These are phyloP conservation scores for Idaea aversata DNA, from an alignment of 2,888 invertebrate genomes.

Conservation along the genomic window DNA sequence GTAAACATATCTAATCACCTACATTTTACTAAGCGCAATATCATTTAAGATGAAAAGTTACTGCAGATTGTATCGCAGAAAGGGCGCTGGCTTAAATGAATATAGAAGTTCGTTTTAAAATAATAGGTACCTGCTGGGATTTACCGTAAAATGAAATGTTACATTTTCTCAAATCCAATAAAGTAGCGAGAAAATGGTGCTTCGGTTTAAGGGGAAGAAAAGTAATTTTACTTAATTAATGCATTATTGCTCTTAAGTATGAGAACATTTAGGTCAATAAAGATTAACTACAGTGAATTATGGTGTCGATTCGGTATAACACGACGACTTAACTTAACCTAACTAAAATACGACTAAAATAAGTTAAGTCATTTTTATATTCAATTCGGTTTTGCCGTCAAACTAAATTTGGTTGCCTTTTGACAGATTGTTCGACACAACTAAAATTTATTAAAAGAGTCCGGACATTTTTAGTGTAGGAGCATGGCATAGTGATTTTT, in stretches of 20 bases:
- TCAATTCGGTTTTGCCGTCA: no score
- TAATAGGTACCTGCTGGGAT: slow-evolving; percentile 12
- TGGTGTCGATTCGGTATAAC: no score
- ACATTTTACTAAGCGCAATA: slow-evolving; percentile 1
- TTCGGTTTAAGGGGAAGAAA: background rate
- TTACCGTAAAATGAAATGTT: slow-evolving; percentile 11
- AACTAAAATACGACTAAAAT: no score
- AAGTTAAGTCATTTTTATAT: no score
- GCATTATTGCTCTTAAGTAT: background rate
- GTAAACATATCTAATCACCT: no score
- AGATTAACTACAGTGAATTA: background rate
- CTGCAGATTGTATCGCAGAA: slow-evolving; percentile 57
- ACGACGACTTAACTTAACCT: no score
- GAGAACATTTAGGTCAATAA: background rate
- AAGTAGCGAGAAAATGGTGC: slow-evolving; percentile 1
- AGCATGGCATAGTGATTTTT: no score
- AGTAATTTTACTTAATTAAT: background rate
- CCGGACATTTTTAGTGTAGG: no score
- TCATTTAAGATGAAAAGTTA: slow-evolving; percentile 50
- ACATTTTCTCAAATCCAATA: slow-evolving; percentile 9
- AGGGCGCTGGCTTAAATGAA: slow-evolving; percentile 36
- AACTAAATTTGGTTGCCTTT: no score
- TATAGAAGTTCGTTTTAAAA: slow-evolving; percentile 25
- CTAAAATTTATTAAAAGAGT: no score
- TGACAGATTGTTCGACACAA: no score